Evolutionary conservation across 2,797 vertebrate genomes (phyloP).

Genomic region (Smutsia temminckii): DNA sequence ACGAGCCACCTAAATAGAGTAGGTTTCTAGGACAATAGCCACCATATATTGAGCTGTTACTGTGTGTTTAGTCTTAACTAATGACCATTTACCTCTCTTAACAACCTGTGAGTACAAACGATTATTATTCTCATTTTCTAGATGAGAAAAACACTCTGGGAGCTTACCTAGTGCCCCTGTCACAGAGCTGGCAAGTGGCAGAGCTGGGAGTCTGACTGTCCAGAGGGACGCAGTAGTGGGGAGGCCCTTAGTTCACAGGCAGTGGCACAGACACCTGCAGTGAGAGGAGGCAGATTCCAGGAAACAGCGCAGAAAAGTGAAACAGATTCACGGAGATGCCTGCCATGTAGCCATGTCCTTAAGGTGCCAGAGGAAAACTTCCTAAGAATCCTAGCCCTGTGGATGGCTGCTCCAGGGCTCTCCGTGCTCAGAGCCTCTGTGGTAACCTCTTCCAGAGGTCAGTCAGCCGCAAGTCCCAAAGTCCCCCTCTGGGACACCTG

Average conservation of each 20-base stretch:
- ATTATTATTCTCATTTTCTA: background rate
- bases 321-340: background rate
- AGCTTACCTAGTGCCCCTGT: background rate
- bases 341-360: background rate
- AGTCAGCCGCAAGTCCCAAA: background rate
- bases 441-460: background rate
- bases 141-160: background rate
- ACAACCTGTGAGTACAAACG: background rate
- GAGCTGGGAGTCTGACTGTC: background rate
- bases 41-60: background rate
- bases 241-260: background rate
- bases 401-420: background rate
- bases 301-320: background rate
- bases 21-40: background rate
- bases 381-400: background rate
- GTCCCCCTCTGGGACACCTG: background rate
- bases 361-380: background rate
- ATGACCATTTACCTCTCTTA: background rate
- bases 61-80: accelerated
- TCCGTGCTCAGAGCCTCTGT: background rate
- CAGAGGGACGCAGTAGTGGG: too few relatives aligned
- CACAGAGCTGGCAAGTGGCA: background rate
- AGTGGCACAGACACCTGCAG: background rate
- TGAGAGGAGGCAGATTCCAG: background rate
- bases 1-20: background rate